A percentile compares a stretch with the other conserved stretches of the same genome.
Conservation (phyloP, 2,113 vertebrate species). For the Amphiprion percula region DNA sequence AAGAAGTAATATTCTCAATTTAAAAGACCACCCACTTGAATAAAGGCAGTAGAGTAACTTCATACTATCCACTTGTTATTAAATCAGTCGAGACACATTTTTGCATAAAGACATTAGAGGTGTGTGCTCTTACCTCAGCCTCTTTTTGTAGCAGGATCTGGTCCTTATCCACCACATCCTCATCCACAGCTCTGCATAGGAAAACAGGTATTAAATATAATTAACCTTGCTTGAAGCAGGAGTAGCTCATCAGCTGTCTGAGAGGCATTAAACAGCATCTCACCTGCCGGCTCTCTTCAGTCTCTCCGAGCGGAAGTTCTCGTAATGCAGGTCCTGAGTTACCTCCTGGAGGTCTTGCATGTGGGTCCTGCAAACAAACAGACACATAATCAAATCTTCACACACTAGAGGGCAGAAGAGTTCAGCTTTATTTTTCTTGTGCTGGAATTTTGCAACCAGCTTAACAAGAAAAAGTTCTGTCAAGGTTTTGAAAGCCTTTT, state of each 20-base stretch:
- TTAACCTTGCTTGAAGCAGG: not conserved
- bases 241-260: not conserved
- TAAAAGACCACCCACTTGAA: no score
- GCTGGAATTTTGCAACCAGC: not conserved
- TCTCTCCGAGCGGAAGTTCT: slow-evolving; percentile 93
- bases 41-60: no score
- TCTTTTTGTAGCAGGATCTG: slow-evolving; percentile 95
- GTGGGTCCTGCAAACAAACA: slow-evolving; percentile 83
- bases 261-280: slow-evolving; percentile 33
- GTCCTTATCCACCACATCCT: slow-evolving; percentile 93
- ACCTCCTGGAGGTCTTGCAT: slow-evolving; percentile 94
- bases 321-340: slow-evolving; percentile 92
- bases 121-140: slow-evolving; percentile 87
- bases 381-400: slow-evolving; percentile 22
- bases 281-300: slow-evolving; percentile 91
- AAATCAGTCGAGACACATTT: not conserved
- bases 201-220: not conserved
- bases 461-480: slow-evolving; percentile 3
- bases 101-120: not conserved
- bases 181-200: slow-evolving; percentile 87
- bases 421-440: not conserved
- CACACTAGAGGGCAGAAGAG: slow-evolving; percentile 67
- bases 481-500: slow-evolving; percentile 12
- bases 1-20: no score
- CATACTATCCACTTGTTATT: no score